These are phyloP conservation scores for Valencia hispanica DNA, from an alignment of 2,797 vertebrate species.

Conservation along the genomic window DNA sequence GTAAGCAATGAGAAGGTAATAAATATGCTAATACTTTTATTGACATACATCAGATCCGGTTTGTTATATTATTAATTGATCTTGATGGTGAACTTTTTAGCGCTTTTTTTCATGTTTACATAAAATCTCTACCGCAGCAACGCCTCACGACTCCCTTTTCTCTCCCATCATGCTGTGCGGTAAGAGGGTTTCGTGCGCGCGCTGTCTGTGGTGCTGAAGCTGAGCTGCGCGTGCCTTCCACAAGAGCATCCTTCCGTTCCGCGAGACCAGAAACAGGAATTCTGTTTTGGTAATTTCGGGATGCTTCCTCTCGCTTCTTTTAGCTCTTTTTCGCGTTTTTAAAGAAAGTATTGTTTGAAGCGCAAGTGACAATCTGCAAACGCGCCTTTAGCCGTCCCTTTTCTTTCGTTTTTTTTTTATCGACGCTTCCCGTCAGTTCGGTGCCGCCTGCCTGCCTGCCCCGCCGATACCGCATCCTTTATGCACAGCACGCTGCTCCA, in stretches of 20 bases:
- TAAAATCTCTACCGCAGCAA: constrained; percentile 67
- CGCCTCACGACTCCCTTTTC: constrained; percentile 76
- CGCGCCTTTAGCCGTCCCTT: constrained; percentile 12
- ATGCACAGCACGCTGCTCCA: constrained; percentile 84
- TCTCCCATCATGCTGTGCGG: constrained; percentile 85
- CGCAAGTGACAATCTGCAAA: constrained; percentile 11
- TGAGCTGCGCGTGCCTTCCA: constrained; percentile 81
- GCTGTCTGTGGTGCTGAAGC: constrained; percentile 89
- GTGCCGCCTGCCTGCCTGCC: constrained; percentile 39
- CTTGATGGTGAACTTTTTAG: not conserved
- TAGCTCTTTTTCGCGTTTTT: not conserved
- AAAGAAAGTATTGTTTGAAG: not conserved
- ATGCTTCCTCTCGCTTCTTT: constrained; percentile 13
- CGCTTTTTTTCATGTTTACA: constrained; percentile 11
- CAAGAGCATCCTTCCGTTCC: constrained; percentile 68
- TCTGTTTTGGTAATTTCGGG: constrained; percentile 11
- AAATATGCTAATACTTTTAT: no score
- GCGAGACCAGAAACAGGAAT: constrained; percentile 37
- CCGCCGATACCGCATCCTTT: constrained; percentile 70
- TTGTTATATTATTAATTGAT: not conserved
- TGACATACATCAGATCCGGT: no score
- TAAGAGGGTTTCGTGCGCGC: constrained; percentile 40
- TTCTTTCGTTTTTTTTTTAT: constrained; percentile 4
- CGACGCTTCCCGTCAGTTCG: constrained; percentile 30
- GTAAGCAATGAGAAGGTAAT: not conserved